Conservation (phyloP, 2,113 vertebrate genomes). For the Hypomesus transpacificus region DNA sequence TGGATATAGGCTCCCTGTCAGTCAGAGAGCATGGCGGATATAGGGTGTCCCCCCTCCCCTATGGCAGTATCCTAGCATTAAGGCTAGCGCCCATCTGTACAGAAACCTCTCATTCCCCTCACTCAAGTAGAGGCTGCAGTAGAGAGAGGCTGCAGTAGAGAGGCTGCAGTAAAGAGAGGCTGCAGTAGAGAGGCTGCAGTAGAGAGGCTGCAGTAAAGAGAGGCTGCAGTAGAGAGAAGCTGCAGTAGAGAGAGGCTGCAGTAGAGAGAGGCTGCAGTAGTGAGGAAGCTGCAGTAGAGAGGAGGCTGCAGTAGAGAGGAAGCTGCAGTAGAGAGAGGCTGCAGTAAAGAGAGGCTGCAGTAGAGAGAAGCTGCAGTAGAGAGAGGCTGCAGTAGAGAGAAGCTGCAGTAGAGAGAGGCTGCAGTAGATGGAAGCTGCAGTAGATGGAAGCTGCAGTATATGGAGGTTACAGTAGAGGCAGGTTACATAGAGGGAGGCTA, state of each 20-base stretch:
- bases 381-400: too few species aligned
- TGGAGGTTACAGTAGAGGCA: background rate
- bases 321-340: too few species aligned
- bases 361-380: too few species aligned
- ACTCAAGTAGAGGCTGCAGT: too few species aligned
- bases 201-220: too few species aligned
- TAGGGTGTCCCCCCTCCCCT: conserved; percentile 26
- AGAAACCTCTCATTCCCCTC: background rate
- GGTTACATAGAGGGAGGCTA: background rate
- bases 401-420: background rate
- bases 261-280: too few species aligned
- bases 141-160: too few species aligned
- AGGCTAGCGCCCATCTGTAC: conserved; percentile 48
- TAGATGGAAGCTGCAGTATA: background rate
- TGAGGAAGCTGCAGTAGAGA: too few species aligned
- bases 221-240: background rate
- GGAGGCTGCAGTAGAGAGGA: too few species aligned
- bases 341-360: too few species aligned
- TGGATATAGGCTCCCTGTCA: conserved; percentile 28
- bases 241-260: background rate
- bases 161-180: background rate
- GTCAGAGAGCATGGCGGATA: conserved; percentile 33
- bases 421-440: background rate
- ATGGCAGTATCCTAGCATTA: conserved; percentile 69
- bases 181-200: background rate